These are phyloP conservation scores for Acinonyx jubatus DNA, from an alignment of 2,113 vertebrate species.

Conservation along the genomic window DNA sequence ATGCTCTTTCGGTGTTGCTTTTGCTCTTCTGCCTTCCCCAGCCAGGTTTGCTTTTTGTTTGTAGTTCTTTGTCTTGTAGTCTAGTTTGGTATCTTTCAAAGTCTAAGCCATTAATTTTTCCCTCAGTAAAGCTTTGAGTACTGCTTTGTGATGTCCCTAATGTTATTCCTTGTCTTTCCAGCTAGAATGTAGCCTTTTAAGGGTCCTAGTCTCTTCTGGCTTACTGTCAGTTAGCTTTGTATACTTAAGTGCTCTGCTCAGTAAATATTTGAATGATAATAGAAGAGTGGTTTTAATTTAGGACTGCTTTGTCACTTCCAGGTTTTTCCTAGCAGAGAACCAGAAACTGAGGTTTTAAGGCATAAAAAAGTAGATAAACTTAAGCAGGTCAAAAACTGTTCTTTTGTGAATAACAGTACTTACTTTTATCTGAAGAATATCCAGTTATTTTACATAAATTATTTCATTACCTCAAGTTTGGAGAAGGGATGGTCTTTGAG, in stretches of 20 bases:
- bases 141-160: background rate
- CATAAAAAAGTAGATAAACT: background rate
- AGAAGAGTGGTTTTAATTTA: slow-evolving; percentile 5
- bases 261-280: slow-evolving; percentile 46
- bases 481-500: background rate
- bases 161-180: background rate
- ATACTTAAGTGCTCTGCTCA: background rate
- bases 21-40: background rate
- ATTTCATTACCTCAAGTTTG: background rate
- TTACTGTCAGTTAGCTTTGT: background rate
- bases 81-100: slow-evolving; percentile 6
- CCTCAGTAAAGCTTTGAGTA: background rate
- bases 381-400: background rate
- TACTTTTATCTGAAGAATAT: slow-evolving; percentile 16
- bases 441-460: background rate
- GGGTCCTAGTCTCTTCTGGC: background rate
- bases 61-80: background rate
- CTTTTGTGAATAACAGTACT: background rate
- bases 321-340: background rate
- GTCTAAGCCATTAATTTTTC: background rate
- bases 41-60: background rate
- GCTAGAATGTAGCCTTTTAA: background rate
- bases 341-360: background rate
- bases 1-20: background rate
- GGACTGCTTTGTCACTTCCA: background rate